Percentiles rank a stretch among this genome's conserved stretches.
Conservation (phyloP, 2,113 vertebrate genomes). For the Stegostoma tigrinum region DNA sequence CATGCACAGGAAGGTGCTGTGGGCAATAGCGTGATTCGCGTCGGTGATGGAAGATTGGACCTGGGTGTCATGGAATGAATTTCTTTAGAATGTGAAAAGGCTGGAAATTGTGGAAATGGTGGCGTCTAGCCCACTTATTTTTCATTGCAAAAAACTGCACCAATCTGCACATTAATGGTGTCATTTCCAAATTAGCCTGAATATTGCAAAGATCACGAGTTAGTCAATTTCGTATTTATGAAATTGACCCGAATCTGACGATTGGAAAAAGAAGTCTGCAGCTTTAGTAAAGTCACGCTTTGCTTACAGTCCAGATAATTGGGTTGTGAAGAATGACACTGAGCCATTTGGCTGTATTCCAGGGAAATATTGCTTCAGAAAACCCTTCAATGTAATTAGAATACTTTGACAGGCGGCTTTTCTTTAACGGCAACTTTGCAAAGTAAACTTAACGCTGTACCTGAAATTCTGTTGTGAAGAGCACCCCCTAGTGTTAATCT, state of each 20-base stretch:
- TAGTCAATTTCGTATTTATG: slow-evolving; percentile 29
- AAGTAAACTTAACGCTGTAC: neutral
- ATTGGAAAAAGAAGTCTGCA: slow-evolving; percentile 24
- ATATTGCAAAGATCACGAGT: slow-evolving; percentile 24
- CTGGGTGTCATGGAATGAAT: neutral
- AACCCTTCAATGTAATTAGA: slow-evolving; percentile 36
- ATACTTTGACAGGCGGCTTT: slow-evolving; percentile 29
- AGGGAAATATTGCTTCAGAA: slow-evolving; percentile 33
- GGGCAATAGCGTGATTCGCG: neutral
- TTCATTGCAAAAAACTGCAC: neutral
- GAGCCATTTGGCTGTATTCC: slow-evolving; percentile 31
- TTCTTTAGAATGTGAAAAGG: neutral
- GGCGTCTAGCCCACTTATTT: neutral
- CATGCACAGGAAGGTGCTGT: neutral
- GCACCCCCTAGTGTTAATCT: slow-evolving; percentile 22
- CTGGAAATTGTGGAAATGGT: neutral
- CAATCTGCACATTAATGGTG: slow-evolving; percentile 3
- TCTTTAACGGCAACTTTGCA: neutral
- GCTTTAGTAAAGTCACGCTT: slow-evolving; percentile 20
- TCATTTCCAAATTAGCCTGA: slow-evolving; percentile 16
- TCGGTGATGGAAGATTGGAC: neutral
- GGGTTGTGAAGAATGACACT: slow-evolving; percentile 36
- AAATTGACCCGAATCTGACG: slow-evolving; percentile 34
- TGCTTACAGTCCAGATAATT: slow-evolving; percentile 33
- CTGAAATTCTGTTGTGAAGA: slow-evolving; percentile 11